Evolutionary conservation across 2,797 vertebrate species (phyloP).

Genomic region (Telmatherina bonti): DNA sequence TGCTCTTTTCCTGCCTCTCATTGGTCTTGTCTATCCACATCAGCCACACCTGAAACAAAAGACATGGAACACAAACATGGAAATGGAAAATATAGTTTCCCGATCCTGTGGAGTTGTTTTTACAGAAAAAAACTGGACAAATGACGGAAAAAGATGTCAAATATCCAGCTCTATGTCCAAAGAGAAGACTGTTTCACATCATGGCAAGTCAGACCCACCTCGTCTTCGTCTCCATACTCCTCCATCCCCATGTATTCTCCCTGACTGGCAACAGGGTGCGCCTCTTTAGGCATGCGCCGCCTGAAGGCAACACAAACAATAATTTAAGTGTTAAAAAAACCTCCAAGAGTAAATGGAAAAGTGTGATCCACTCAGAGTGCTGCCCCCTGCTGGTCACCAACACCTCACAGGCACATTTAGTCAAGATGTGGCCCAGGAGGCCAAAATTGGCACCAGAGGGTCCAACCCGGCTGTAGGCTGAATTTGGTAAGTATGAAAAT

Average conservation of each 20-base stretch:
- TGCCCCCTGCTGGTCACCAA: conserved; percentile 3
- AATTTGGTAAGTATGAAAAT: no score
- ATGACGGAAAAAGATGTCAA: background rate
- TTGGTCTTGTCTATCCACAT: conserved; percentile 93
- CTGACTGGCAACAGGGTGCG: conserved; percentile 67
- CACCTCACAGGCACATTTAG: no score
- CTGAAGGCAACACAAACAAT: conserved; percentile 64
- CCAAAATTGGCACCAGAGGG: no score
- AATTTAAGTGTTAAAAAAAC: background rate
- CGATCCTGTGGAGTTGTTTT: no score
- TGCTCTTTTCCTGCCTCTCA: conserved; percentile 91
- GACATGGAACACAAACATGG: background rate
- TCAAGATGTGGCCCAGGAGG: no score
- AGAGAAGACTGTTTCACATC: background rate
- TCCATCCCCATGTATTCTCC: conserved; percentile 90
- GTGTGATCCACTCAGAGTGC: no score
- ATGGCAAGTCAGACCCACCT: conserved; percentile 61
- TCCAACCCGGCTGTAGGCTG: no score
- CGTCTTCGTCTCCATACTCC: conserved; percentile 92
- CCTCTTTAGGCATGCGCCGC: conserved; percentile 89
- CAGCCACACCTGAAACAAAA: conserved; percentile 87
- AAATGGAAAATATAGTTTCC: no score
- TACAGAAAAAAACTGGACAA: no score
- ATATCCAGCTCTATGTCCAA: no score
- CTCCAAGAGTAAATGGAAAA: no score